phyloP scores from a whole-genome alignment of 1,140 invertebrate genomes.

The Drosophila tropicalis region DNA sequence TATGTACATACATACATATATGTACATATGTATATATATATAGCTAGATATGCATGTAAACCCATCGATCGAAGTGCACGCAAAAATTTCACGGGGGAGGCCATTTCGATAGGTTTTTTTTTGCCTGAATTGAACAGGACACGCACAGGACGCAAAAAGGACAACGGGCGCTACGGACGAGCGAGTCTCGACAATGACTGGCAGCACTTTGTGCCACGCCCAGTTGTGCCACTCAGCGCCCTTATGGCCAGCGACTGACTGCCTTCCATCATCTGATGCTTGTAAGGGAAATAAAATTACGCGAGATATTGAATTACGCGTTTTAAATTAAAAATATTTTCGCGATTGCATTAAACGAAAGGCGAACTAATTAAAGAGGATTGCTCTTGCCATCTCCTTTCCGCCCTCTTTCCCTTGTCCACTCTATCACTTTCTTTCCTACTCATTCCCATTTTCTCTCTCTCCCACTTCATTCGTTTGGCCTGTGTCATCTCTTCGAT shows the following conservation, averaged over 20 bases:
- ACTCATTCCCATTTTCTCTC: neutral
- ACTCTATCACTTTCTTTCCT: neutral
- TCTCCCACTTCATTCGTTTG: neutral
- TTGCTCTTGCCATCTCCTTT: slow-evolving; percentile 41
- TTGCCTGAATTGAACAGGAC: slow-evolving; percentile 54
- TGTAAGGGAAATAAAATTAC: slow-evolving; percentile 75
- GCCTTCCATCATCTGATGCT: slow-evolving; percentile 5
- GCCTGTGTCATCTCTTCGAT: slow-evolving; percentile 13
- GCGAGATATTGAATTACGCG: slow-evolving; percentile 77
- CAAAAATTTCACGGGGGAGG: slow-evolving; percentile 52
- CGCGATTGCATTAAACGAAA: slow-evolving; percentile 78
- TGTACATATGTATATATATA: slow-evolving; percentile 16
- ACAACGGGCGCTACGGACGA: neutral
- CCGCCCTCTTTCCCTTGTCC: neutral
- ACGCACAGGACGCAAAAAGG: slow-evolving; percentile 12
- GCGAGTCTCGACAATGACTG: slow-evolving; percentile 56
- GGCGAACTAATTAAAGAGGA: slow-evolving; percentile 75
- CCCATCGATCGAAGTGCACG: slow-evolving; percentile 53
- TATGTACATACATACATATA: slow-evolving; percentile 2
- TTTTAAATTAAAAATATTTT: slow-evolving; percentile 81
- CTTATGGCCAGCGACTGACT: neutral
- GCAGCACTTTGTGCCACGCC: slow-evolving; percentile 64
- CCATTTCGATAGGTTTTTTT: slow-evolving; percentile 35
- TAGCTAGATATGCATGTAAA: slow-evolving; percentile 1
- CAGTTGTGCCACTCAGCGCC: slow-evolving; percentile 21